Percentiles rank a stretch among this genome's conserved stretches.
Evolutionary conservation across 2,888 invertebrate species (phyloP).

Genomic region (Portevinia maculata): DNA sequence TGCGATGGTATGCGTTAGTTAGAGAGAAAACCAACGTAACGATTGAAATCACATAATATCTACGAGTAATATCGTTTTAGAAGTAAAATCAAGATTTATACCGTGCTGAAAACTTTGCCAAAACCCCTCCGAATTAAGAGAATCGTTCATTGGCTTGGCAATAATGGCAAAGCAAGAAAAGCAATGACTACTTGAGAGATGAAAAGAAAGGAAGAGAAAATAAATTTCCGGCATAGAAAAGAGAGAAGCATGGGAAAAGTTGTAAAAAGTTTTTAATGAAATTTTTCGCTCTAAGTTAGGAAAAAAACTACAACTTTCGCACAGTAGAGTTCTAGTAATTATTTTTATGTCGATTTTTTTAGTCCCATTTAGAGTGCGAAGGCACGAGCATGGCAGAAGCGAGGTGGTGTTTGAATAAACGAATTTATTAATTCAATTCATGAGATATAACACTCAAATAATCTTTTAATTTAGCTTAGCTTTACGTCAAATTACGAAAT

Average conservation of each 20-base stretch:
- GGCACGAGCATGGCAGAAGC: no score
- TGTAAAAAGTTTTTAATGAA: constrained; percentile 22
- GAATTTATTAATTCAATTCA: no score
- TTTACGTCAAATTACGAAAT: no score
- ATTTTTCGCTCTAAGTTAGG: background rate
- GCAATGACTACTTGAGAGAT: constrained; percentile 4
- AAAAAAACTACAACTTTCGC: no score
- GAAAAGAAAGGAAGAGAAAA: background rate
- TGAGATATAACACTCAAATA: no score
- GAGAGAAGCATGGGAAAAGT: constrained; percentile 8
- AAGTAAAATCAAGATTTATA: background rate
- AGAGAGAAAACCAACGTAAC: constrained; percentile 6
- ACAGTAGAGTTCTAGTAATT: no score
- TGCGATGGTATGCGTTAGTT: constrained; percentile 26
- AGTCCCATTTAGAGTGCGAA: no score
- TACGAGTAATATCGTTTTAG: background rate
- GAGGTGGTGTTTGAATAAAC: no score
- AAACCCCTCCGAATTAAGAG: constrained; percentile 55
- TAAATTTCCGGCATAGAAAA: constrained; percentile 2
- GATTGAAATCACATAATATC: background rate
- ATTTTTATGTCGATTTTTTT: no score
- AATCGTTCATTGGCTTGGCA: constrained; percentile 56
- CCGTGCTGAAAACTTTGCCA: constrained; percentile 14
- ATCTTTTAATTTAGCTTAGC: no score
- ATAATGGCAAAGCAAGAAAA: background rate